Base-by-base conservation (phyloP, 2,888 invertebrate species). In the Volucella bombylans region DNA sequence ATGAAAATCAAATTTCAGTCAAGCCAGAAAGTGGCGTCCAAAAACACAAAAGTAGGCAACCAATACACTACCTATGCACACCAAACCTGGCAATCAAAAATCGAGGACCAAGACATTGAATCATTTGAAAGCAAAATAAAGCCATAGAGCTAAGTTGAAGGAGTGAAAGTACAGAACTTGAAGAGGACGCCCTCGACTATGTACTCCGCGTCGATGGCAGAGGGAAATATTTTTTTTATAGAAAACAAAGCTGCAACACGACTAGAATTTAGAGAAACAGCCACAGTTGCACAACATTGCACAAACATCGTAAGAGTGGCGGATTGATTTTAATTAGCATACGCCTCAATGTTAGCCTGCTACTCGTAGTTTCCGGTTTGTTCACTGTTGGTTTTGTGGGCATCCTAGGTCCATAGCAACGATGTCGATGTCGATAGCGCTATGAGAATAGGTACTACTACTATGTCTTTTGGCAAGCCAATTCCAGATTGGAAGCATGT, bases 311-410 rank as follows among this genome's bases (percentile, higher is more conserved):
- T 45, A 69, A 59, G 47, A 85, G 76, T 71, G 74, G 85, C 72
- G 85, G 81, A 85, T 81, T 81, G 85, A 85, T 85, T 85, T 80
- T 80, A 85, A 85, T 85, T 85, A 85, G 85, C 81, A 85, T 80
- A 80, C 72, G 72, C 72, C 62, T 72, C 55, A 64, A 11, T 76
- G 67, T 39, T 31, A 39, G 45, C 43, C 41, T 59, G 52, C 12
- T 23, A 45, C 23, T 2, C n/a, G 43, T 11, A 15, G 49, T 8
- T 1, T 57, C 12, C 9, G 14, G 12, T 49, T 23, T 50, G 11
- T 12, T 49, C 23, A 39, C 38, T 52, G 23, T 47, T 67, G 64
- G 43, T 64, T 57, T 23, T 31, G 64, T 59, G n/a, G 23, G 47
- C 47, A 57, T 18, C 18, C 2, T 2, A 18, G 18, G 18, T 18